Conservation (phyloP, 2,888 invertebrate genomes). For the Aporophyla lueneburgensis region DNA sequence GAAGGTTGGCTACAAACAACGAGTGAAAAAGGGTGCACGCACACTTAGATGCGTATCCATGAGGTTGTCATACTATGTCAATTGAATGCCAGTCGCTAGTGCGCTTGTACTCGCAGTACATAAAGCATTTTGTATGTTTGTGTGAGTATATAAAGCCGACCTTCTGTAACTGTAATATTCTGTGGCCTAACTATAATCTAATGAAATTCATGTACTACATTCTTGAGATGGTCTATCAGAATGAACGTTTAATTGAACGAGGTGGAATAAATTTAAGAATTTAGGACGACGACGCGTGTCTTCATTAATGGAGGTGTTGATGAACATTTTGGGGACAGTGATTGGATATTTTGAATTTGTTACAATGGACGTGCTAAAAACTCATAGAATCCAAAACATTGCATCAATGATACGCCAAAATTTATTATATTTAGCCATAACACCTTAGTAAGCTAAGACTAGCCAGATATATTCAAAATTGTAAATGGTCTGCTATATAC, state of each 20-base stretch:
- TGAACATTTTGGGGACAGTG: slow-evolving; percentile 14
- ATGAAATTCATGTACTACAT: slow-evolving; percentile 50
- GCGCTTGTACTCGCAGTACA: background rate
- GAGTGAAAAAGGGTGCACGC: background rate
- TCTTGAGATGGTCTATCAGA: slow-evolving; percentile 36
- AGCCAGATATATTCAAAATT: background rate
- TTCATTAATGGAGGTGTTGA: slow-evolving; percentile 14
- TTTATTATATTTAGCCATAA: background rate
- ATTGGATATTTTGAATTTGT: slow-evolving; percentile 6
- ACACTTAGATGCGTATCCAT: background rate
- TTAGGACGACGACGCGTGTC: slow-evolving; percentile 35
- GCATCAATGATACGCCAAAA: background rate
- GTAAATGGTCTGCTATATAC: background rate
- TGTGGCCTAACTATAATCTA: slow-evolving; percentile 17
- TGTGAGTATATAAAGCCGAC: background rate
- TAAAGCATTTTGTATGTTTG: background rate
- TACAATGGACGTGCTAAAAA: too few species aligned
- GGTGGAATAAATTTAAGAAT: slow-evolving; percentile 60
- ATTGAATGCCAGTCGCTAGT: background rate
- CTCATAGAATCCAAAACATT: background rate
- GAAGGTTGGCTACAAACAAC: background rate
- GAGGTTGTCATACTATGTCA: background rate
- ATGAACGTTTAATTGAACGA: slow-evolving; percentile 57
- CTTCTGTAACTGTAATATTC: slow-evolving; percentile 6
- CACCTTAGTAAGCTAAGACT: background rate